Conservation (phyloP, 2,888 invertebrate species). For the Mimas tiliae region DNA sequence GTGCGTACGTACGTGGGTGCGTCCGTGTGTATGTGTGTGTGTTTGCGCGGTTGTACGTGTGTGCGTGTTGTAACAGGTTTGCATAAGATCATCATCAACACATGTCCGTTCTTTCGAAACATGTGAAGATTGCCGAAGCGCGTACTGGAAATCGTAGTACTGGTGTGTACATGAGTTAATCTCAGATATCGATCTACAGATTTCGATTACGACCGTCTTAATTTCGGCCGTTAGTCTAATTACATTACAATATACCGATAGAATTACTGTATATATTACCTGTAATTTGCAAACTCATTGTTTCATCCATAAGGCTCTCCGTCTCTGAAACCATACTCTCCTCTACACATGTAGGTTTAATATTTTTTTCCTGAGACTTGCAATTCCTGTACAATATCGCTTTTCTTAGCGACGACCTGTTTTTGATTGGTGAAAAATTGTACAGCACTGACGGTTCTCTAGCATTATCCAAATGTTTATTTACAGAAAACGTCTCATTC, state of each 20-base stretch:
- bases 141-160: too few relatives aligned
- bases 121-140: too few relatives aligned
- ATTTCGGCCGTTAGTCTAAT: too few relatives aligned
- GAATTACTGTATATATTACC: constrained; percentile 58
- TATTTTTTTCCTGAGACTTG: constrained; percentile 19
- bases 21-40: too few relatives aligned
- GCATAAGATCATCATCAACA: too few relatives aligned
- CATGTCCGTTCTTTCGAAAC: too few relatives aligned
- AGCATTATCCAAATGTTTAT: constrained; percentile 44
- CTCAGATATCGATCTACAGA: too few relatives aligned
- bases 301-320: constrained; percentile 60
- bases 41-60: too few relatives aligned
- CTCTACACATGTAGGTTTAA: neutral
- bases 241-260: neutral
- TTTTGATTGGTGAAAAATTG: constrained; percentile 62
- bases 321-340: constrained; percentile 30
- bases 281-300: constrained; percentile 71
- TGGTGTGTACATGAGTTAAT: too few relatives aligned
- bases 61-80: too few relatives aligned
- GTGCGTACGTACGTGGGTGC: too few relatives aligned
- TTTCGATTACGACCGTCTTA: too few relatives aligned
- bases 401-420: constrained; percentile 65
- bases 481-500: constrained; percentile 34
- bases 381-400: constrained; percentile 59
- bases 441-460: constrained; percentile 63